Base-by-base conservation (phyloP, 2,888 invertebrate genomes). In the Eupithecia vulgata region DNA sequence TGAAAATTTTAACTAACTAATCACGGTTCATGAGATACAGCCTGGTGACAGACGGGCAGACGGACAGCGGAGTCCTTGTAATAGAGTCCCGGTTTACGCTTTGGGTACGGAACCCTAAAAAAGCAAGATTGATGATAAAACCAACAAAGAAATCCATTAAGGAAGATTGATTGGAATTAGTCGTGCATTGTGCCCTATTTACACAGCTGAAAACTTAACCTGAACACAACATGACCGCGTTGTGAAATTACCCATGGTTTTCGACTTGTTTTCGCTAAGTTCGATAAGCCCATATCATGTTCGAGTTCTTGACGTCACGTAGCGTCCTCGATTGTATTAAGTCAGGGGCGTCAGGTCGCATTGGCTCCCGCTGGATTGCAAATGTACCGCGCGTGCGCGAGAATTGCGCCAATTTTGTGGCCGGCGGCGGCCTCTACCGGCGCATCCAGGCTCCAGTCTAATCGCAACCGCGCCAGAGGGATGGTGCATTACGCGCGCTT, bases 251-350 rank as follows among this genome's bases (percentile, higher is more conserved):
- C 80, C 81, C 80, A 65, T 81, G 75, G 76, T 84, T 84, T 83
- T 81, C 84, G 82, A 84, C 83, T 88, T 91, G 89, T 91, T 91
- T 91, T 90, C 88, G 88, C 90, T 89, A 87, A 86, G 89, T 88
- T 82, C 89, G 89, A 91, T 91, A 92, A 91, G 91, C 92, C 91
- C 89, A 90, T 89, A 91, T 91, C 89, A 90, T 87, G 88, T 88
- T 87, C 88, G 86, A 88, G 82, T 84, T 87, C 83, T 85, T 94
- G 94, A 94, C 94, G 94, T 94, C 94, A 94, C 89, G 85, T 90
- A 89, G 90, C 91, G 93, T 93, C 93, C 74, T 92, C 93, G 92
- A 93, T 93, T 93, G 93, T 91, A 91, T 91, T 90, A 91, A 88
- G 87, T 90, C 86, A 88, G 90, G 90, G 90, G 89, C 88, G 89